A percentile compares a stretch with the other conserved stretches of the same genome.
Conservation (phyloP, 2,888 invertebrate genomes). For the Apocheima hispidaria region DNA sequence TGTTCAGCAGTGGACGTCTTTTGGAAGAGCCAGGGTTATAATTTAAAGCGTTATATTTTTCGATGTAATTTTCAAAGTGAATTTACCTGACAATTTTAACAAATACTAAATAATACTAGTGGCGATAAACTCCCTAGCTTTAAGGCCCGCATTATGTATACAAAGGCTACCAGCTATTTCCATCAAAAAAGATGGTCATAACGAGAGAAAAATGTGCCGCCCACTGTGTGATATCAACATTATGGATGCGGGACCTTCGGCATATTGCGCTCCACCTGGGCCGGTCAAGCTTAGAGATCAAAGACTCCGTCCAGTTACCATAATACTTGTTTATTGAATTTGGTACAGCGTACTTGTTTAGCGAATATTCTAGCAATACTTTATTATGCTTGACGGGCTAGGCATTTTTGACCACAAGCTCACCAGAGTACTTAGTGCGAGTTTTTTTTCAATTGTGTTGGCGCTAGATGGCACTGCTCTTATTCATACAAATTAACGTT, state of each 20-base stretch:
- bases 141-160: constrained; percentile 29
- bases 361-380: too few relatives aligned
- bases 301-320: not conserved
- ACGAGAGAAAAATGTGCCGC: constrained; percentile 44
- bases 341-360: not conserved
- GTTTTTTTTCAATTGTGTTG: too few relatives aligned
- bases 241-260: constrained; percentile 59
- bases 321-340: constrained; percentile 1
- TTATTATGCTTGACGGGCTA: too few relatives aligned
- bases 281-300: constrained; percentile 49
- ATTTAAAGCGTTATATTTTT: constrained; percentile 3
- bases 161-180: constrained; percentile 37
- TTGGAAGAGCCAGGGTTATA: too few relatives aligned
- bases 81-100: constrained; percentile 17
- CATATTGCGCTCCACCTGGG: constrained; percentile 65
- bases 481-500: too few relatives aligned
- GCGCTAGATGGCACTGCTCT: too few relatives aligned
- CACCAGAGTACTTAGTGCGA: too few relatives aligned
- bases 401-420: too few relatives aligned
- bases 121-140: constrained; percentile 29
- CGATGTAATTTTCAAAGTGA: not conserved
- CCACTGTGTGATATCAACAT: constrained; percentile 52
- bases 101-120: constrained; percentile 15
- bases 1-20: too few relatives aligned
- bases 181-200: constrained; percentile 44